Evolutionary conservation across 2,797 vertebrate species (phyloP).

Genomic region (Epinephelus malabaricus): DNA sequence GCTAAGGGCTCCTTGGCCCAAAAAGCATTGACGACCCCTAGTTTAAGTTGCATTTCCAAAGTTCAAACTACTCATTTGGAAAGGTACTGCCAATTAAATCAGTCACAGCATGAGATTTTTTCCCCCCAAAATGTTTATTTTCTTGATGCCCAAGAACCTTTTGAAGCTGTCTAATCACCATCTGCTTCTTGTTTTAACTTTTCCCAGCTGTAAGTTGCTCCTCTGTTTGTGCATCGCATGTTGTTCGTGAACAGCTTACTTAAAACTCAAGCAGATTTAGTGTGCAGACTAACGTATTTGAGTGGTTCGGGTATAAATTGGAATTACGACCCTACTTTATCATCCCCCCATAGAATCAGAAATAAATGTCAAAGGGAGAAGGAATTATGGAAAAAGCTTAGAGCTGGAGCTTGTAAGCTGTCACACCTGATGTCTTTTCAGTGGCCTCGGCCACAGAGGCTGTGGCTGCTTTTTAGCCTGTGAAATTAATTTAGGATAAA

Average conservation of each 20-base stretch:
- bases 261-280: neutral
- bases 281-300: neutral
- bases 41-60: neutral
- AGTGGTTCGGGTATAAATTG: neutral
- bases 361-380: neutral
- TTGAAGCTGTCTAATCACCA: neutral
- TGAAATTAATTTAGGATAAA: neutral
- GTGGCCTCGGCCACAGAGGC: neutral
- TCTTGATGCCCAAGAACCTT: neutral
- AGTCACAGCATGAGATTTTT: neutral
- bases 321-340: neutral
- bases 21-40: too few species aligned
- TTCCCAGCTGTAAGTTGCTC: neutral
- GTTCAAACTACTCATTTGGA: neutral
- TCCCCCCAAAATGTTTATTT: neutral
- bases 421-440: neutral
- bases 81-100: neutral
- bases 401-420: neutral
- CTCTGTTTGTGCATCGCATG: neutral
- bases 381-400: neutral
- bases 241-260: neutral
- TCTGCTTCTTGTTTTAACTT: conserved; percentile 1
- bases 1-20: too few species aligned
- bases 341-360: neutral
- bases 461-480: neutral